Evolutionary conservation across 2,113 vertebrate species (phyloP), one percentile per base, ranked within the genome.

Genomic region (Solea senegalensis): DNA sequence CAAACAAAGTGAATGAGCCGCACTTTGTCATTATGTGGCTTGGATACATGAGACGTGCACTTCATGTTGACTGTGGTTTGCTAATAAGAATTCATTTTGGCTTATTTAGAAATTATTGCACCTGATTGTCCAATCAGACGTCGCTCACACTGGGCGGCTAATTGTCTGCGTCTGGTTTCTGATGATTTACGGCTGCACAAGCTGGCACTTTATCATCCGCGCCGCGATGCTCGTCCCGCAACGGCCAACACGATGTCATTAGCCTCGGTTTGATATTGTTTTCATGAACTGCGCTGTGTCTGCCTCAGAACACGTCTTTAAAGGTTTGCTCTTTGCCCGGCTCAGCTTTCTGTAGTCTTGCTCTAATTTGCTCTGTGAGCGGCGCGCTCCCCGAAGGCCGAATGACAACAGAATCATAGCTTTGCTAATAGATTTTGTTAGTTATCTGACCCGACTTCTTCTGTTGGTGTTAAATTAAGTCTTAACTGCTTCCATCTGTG

Each of bases 381-480:
- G 7, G 48, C 64, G 59, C 72, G 16, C 44, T 87, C 78, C 86
- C 85, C 15, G 2, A 62, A 81, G 83, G 76, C 80, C 59, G 43
- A 85, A 90, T 74, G 81, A 87, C 90, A 90, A 83, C 82, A 88
- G 86, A 87, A 84, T 89, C 83, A 88, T 88, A 86, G 83, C 80
- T 90, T 84, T 83, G 57, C 87, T 92, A 89, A 92, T 90, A 85
- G 89, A 92, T 90, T 91, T 91, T 83, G 86, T 89, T 89, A 88
- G 86, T 89, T 83, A 89, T 91, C 88, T 86, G 85, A 90, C 64
- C 83, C 77, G 70, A 68, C 82, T 89, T 88, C 83, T 91, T 75
- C 72, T 89, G 82, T 76, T 84, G 83, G 76, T 81, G 78, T 91
- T 91, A 83, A 86, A 91, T 90, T 90, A 85, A 85, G 61, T 40